Percentiles rank a stretch among this genome's conserved stretches.
Evolutionary conservation across 2,113 vertebrate genomes (phyloP).

Genomic region (Gnathonemus echidnorhynchus): DNA sequence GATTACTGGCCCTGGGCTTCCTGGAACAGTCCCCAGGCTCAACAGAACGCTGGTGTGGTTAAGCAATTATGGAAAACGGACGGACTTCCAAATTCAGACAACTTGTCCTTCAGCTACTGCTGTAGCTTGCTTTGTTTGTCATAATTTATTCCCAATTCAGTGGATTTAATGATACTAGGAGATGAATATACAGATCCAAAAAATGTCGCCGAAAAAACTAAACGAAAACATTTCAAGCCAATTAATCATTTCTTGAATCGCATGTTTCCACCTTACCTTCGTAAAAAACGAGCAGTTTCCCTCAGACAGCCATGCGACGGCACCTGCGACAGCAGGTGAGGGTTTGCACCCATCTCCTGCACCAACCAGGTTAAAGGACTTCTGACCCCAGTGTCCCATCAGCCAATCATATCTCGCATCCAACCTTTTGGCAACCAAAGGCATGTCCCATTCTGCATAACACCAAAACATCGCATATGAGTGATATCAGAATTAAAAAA

Average conservation of each 20-base stretch:
- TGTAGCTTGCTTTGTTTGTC: not conserved
- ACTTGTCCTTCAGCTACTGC: not conserved
- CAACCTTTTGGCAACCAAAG: constrained; percentile 56
- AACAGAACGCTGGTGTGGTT: not conserved
- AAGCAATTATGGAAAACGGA: not conserved
- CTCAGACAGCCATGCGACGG: constrained; percentile 65
- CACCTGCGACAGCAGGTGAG: constrained; percentile 31
- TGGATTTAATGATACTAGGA: not conserved
- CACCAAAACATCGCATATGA: not conserved
- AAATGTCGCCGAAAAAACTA: not conserved
- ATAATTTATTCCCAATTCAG: not conserved
- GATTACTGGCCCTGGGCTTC: not conserved
- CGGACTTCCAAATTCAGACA: not conserved
- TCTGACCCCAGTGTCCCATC: constrained; percentile 36
- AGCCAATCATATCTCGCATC: constrained; percentile 68
- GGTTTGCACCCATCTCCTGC: constrained; percentile 57
- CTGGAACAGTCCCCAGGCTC: not conserved
- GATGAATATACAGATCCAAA: not conserved
- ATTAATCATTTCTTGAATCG: not conserved
- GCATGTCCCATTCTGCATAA: constrained; percentile 52
- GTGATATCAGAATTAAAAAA: not conserved
- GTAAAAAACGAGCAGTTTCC: constrained; percentile 64
- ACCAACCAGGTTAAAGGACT: constrained; percentile 42
- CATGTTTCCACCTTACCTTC: constrained; percentile 45
- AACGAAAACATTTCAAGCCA: not conserved